Percentiles rank a stretch among this genome's conserved stretches.
These are phyloP conservation scores for Pristionchus fissidentatus DNA, from an alignment of 2,888 invertebrate genomes.

Conservation along the genomic window DNA sequence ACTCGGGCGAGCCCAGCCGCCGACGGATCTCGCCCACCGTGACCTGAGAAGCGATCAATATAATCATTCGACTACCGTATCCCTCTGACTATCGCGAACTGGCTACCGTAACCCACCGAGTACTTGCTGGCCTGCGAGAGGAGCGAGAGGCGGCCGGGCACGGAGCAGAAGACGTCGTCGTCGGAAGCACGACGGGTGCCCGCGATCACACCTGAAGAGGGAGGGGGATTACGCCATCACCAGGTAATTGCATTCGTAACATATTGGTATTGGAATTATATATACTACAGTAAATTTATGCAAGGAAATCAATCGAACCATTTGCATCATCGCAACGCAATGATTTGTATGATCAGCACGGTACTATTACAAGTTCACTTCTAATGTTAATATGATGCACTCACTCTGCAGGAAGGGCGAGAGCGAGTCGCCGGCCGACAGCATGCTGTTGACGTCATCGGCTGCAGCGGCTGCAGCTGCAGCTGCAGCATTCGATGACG, in stretches of 20 bases:
- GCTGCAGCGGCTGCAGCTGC: neutral
- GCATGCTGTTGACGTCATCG: neutral
- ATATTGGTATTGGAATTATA: neutral
- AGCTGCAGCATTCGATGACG: too few relatives aligned
- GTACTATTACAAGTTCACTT: too few relatives aligned
- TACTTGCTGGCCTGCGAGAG: slow-evolving; percentile 98
- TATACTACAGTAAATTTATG: neutral
- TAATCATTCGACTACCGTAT: neutral
- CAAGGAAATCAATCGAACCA: too few relatives aligned
- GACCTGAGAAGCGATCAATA: slow-evolving; percentile 78
- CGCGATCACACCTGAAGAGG: slow-evolving; percentile 24
- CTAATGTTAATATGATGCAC: too few relatives aligned
- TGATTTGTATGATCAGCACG: too few relatives aligned
- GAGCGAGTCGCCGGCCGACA: slow-evolving; percentile 22
- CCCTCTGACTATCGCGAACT: neutral
- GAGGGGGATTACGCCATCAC: neutral
- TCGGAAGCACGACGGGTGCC: neutral
- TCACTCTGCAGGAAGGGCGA: slow-evolving; percentile 43
- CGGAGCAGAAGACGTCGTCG: slow-evolving; percentile 95
- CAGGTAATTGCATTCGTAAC: neutral
- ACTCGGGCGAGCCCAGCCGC: slow-evolving; percentile 92
- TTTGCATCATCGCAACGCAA: too few relatives aligned
- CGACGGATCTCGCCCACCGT: slow-evolving; percentile 92
- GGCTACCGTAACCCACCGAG: slow-evolving; percentile 80
- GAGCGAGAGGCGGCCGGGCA: slow-evolving; percentile 94